Evolutionary conservation across 2,113 vertebrate species (phyloP), one percentile per base, ranked within the genome.

Genomic region (Nothobranchius furzeri): DNA sequence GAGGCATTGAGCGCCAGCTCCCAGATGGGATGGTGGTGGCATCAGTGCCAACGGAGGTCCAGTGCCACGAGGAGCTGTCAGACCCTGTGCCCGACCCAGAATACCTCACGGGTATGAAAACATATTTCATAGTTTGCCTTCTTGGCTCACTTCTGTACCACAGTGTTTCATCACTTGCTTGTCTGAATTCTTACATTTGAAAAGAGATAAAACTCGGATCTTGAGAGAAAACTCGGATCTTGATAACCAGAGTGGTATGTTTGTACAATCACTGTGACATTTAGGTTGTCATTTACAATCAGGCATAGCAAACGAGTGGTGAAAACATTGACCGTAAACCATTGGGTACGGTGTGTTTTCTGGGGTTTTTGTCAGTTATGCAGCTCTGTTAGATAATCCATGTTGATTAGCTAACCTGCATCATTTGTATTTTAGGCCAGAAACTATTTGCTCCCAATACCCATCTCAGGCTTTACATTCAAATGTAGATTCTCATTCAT

Each of bases 1-100:
- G 96, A n/a, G 96, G 97, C 75, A 93, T 98, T 76, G 96, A 97
- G 74, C 96, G 98, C 88, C 98, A 98, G 83, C 93, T 99, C 71
- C 98, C 98, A 0, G 98, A 99, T 79, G 97, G 97, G 64, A 94
- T 98, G 85, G 93, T 96, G 81, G 95, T 98, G 78, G 96, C 96
- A 55, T 96, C 96, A 0, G 94, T 98, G 45, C 98, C 98, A 12
- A 86, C 94, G 17, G 96, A 99, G 89, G 96, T 94, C 68, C 97
- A 98, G 87, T 99, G 98, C 84, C 94, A 96, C 7, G 97, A 98
- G 83, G 94, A 96, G 81, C 94, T 98, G 78, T 97, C 96, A 0
- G 96, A 98, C 69, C 96, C 98, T 8, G 92, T 90, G 0, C 98
- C 98, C 0, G 97, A 99, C 87, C 96, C 97, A 0, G 96, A 97